Evolutionary conservation across 2,797 vertebrate species (phyloP), one percentile per base, ranked within the genome.

Genomic region (Syngnathus rostellatus): DNA sequence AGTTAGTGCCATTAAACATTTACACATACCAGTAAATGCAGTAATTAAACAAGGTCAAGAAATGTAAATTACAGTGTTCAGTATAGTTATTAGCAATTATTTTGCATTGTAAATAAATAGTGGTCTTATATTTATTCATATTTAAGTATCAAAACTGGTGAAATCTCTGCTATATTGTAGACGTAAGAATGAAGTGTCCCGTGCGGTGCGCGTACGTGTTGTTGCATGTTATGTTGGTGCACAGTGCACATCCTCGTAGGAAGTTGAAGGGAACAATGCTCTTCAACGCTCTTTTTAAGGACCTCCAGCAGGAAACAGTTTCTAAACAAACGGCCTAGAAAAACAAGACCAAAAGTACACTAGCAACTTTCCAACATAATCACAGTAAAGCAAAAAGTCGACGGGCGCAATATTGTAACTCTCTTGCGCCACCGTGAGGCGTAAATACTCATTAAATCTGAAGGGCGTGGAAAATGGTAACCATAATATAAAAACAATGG

Each of bases 361-460:
- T 31, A 8, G 25, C 31, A 37, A 31, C 11, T 64, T 25, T 17
- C 57, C 8, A 31, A 19, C 0, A 37, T 10, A 21, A 53, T 53
- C 50, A 21, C n/a, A 53, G 8, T 10, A 21, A n/a, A 21, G n/a
- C 50, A 53, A 17, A 48, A 48, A 45, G 38, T 37, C 57, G 69
- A 67, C 14, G 10, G 46, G 14, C 5, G 4, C 12, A 6, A 46
- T 46, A 17, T 17, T 5, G 31, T 51, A 45, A 69, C 60, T 37
- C 70, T 77, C 51, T 75, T 74, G 67, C 68, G 73, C 81, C 86
- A 71, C 60, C 85, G 66, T 64, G 75, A 78, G 86, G 83, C 5
- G 14, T 12, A 37, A 74, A 50, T 10, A 1, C 3, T 25, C 43
- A 45, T 39, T 40, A 53, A 2, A 53, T 11, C 17, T 21, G 17